These are phyloP conservation scores for Sitta europaea DNA, from an alignment of 2,113 vertebrate species.

Conservation along the genomic window DNA sequence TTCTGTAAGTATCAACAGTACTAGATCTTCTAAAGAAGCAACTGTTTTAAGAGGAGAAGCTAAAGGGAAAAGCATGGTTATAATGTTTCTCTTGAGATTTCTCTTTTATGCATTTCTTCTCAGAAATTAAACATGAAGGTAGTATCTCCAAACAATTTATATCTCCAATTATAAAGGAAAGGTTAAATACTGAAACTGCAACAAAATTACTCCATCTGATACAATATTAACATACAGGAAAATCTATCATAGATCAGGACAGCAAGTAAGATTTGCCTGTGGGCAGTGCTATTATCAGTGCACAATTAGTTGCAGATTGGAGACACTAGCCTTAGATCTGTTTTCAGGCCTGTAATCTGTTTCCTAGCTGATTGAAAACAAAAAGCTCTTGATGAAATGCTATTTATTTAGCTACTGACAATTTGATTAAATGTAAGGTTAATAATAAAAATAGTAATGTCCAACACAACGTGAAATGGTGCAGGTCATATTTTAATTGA, in stretches of 20 bases:
- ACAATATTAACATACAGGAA: slow-evolving; percentile 7
- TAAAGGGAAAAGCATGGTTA: neutral
- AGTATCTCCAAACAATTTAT: neutral
- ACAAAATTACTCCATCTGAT: neutral
- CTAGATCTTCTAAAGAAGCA: neutral
- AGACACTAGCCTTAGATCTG: slow-evolving; percentile 12
- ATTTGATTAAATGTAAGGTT: slow-evolving; percentile 29
- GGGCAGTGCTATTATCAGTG: slow-evolving; percentile 8
- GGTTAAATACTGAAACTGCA: neutral
- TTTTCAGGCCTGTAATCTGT: neutral
- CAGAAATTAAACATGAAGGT: neutral
- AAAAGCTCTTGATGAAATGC: slow-evolving; percentile 13
- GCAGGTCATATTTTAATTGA: slow-evolving; percentile 6
- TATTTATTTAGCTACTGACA: slow-evolving; percentile 36
- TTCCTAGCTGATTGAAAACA: slow-evolving; percentile 26
- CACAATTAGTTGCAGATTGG: slow-evolving; percentile 39
- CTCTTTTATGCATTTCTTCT: neutral
- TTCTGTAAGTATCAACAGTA: neutral
- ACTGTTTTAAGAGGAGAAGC: neutral
- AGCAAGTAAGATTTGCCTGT: slow-evolving; percentile 15
- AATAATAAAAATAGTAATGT: slow-evolving; percentile 17
- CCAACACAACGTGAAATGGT: neutral
- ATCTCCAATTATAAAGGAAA: neutral
- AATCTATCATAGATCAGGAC: slow-evolving; percentile 30
- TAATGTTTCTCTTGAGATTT: neutral